Percentiles rank a stretch among this genome's conserved stretches.
phyloP scores from a whole-genome alignment of 2,888 invertebrate genomes.

The Coronaproctus castanopsis region DNA sequence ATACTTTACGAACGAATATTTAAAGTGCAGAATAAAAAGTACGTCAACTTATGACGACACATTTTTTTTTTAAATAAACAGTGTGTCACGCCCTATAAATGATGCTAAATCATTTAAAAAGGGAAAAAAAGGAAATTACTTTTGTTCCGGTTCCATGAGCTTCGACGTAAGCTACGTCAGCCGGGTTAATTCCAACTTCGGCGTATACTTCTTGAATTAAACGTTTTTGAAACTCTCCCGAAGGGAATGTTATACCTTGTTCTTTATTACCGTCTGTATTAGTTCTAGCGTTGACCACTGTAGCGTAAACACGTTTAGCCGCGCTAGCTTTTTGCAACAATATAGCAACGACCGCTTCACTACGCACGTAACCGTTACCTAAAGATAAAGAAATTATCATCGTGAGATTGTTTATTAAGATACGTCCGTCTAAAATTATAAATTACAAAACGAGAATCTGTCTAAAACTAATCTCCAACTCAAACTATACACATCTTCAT shows the following conservation, averaged over 20 bases:
- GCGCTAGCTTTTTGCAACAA: conserved; percentile 56
- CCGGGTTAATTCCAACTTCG: conserved; percentile 61
- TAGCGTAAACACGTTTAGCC: conserved; percentile 66
- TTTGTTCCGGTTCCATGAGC: conserved; percentile 98
- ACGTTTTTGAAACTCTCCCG: conserved; percentile 56
- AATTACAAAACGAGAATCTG: no score
- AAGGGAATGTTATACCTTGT: conserved; percentile 72
- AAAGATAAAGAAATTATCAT: conserved; percentile 4
- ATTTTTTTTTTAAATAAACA: no score
- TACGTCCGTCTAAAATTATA: no score
- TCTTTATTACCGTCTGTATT: conserved; percentile 87
- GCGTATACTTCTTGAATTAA: conserved; percentile 69
- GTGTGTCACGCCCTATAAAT: no score
- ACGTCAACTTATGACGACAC: no score
- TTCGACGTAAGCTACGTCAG: conserved; percentile 74
- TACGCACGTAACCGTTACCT: conserved; percentile 74
- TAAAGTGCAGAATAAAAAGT: no score
- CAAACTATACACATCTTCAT: no score
- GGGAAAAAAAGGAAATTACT: conserved; percentile 24
- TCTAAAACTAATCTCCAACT: no score
- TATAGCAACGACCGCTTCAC: conserved; percentile 67
- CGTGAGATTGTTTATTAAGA: not conserved
- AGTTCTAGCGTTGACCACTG: conserved; percentile 65
- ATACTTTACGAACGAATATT: no score
- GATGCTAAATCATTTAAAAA: no score